Evolutionary conservation across 1,140 invertebrate genomes (phyloP), one percentile per base, ranked within the genome.

Genomic region (Drosophila erecta): DNA sequence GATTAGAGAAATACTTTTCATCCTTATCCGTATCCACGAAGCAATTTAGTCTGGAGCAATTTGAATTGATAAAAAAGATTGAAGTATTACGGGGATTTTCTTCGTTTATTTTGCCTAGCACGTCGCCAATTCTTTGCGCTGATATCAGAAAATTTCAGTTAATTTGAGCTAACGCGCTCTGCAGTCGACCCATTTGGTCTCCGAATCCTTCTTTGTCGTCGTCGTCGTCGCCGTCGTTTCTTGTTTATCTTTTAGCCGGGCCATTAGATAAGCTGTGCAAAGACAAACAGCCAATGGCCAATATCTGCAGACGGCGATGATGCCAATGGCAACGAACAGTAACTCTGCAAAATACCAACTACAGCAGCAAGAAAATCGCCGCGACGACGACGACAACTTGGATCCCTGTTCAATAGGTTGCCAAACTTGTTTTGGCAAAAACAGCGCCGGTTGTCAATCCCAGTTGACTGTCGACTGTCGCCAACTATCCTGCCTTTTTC

Each of bases 81-180:
- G 11, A 60, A 24, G 57, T 30, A 30, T 46, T 30, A 10, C 15
- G 20, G 37, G 4, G 37, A 38, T 35, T 30, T 47, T 35, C 17
- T 17, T 8, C 30, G n/a, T 64, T 64, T 62, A 62, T 64, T 67
- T 33, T 17, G n/a, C 37, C n/a, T 38, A 47, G 37, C 35, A 51
- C 17, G 57, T 47, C 24, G 53, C 53, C 38, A 66, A 27, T 51
- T 55, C 60, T 43, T 33, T 56, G 62, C 43, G 73, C 38, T 44
- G 41, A 46, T 76, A 86, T 86, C 83, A 79, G 72, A 70, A 73
- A 85, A 85, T 80, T 85, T 75, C 83, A 83, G 79, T 86, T 87
- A 86, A 86, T 86, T 87, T 86, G 79, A 87, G 79, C 76, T 83
- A 86, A 86, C 83, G 79, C 83, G 83, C 79, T 79, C 76, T 56